These are phyloP conservation scores for Platyscapa corneri DNA, from an alignment of 1,140 invertebrate species.

Conservation along the genomic window DNA sequence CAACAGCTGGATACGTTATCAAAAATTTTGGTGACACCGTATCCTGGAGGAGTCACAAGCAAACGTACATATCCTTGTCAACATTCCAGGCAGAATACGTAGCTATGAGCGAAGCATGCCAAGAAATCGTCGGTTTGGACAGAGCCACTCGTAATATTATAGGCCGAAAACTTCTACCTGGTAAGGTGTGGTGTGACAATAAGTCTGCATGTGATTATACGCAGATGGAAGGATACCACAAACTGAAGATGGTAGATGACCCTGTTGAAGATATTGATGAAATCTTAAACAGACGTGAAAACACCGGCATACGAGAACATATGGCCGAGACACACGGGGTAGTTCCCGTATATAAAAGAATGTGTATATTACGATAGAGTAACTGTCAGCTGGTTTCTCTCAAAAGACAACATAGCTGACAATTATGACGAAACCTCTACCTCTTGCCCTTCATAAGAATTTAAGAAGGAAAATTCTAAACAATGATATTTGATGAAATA, in stretches of 20 bases:
- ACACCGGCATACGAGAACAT: slow-evolving; percentile 48
- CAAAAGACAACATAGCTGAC: slow-evolving; percentile 55
- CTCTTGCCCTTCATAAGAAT: slow-evolving; percentile 41
- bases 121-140: too few relatives aligned
- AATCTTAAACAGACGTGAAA: slow-evolving; percentile 51
- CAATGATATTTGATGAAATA: too few relatives aligned
- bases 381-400: slow-evolving; percentile 51
- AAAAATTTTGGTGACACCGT: slow-evolving; percentile 53
- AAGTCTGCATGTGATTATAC: too few relatives aligned
- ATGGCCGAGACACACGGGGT: slow-evolving; percentile 55
- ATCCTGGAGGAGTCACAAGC: too few relatives aligned
- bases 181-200: slow-evolving; percentile 42
- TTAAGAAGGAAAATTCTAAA: slow-evolving; percentile 54
- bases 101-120: too few relatives aligned
- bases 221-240: slow-evolving; percentile 40
- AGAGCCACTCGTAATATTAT: slow-evolving; percentile 47
- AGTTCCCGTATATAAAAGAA: slow-evolving; percentile 53
- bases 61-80: too few relatives aligned
- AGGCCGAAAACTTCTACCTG: slow-evolving; percentile 34
- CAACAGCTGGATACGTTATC: slow-evolving; percentile 38
- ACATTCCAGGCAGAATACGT: too few relatives aligned
- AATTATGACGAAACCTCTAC: slow-evolving; percentile 57
- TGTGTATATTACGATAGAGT: slow-evolving; percentile 53
- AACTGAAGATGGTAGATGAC: slow-evolving; percentile 46
- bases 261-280: slow-evolving; percentile 53